Percentiles rank a stretch among this genome's conserved stretches.
These are phyloP conservation scores for Stegana nigrithorax DNA, from an alignment of 2,888 invertebrate genomes.

Conservation along the genomic window DNA sequence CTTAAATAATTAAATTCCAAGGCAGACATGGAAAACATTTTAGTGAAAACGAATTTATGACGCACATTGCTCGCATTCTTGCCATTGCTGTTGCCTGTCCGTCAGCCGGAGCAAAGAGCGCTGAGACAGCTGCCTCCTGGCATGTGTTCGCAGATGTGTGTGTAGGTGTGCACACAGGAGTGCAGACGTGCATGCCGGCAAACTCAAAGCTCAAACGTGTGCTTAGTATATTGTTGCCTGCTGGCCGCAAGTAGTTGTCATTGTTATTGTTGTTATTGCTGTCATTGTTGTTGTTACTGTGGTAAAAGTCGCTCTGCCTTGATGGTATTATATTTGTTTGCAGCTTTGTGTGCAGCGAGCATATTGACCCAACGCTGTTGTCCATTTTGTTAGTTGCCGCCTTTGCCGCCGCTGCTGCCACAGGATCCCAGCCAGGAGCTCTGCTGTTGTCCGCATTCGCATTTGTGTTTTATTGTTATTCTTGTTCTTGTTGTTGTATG, in stretches of 20 bases:
- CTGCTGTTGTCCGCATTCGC: background rate
- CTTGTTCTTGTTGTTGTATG: conserved; percentile 15
- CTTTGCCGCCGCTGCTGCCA: background rate
- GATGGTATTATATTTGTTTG: no score
- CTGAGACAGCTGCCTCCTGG: no score
- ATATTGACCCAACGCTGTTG: background rate
- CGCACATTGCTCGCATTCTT: background rate
- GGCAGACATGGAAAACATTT: background rate
- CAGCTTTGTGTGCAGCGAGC: background rate
- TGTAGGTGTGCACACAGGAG: background rate
- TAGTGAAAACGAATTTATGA: conserved; percentile 6
- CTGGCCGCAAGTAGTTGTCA: no score
- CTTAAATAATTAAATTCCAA: conserved; percentile 33
- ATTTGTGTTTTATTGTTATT: conserved; percentile 30
- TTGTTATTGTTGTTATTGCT: no score
- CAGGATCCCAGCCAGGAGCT: no score
- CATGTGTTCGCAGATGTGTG: background rate
- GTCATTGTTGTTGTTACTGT: no score
- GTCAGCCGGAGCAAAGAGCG: no score
- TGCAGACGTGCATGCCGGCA: no score
- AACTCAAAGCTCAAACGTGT: no score
- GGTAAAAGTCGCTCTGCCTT: no score
- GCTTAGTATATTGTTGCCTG: no score
- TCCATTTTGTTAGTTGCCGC: background rate
- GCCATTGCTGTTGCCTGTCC: no score